These are phyloP conservation scores for Semotilus atromaculatus DNA, from an alignment of 2,797 vertebrate genomes.

Conservation along the genomic window DNA sequence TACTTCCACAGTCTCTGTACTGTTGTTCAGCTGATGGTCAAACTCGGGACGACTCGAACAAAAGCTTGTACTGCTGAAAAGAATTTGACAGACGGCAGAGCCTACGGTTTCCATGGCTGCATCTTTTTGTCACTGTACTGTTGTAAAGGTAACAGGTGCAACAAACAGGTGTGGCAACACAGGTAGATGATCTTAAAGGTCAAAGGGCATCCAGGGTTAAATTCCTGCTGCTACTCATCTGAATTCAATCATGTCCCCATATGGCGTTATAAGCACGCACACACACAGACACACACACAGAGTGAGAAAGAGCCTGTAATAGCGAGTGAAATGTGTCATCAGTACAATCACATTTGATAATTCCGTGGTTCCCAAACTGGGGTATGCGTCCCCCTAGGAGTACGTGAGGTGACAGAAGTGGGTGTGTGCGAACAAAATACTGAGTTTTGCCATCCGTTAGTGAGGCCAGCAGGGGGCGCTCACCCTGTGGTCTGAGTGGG, in stretches of 20 bases:
- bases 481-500: too few species aligned
- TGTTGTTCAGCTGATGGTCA: too few species aligned
- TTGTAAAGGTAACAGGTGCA: slow-evolving; percentile 43
- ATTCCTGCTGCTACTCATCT: slow-evolving; percentile 12
- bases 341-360: background rate
- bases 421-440: too few species aligned
- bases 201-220: slow-evolving; percentile 22
- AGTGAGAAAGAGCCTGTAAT: background rate
- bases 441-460: too few species aligned
- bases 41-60: background rate
- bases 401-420: too few species aligned
- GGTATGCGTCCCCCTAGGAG: too few species aligned
- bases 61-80: background rate
- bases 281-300: background rate
- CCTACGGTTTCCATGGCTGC: slow-evolving; percentile 1
- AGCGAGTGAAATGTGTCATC: background rate
- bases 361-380: background rate
- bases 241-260: background rate
- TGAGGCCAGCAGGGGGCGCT: too few species aligned
- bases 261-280: background rate
- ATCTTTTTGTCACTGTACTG: slow-evolving; percentile 17
- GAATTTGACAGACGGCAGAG: background rate
- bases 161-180: background rate
- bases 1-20: background rate
- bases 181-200: slow-evolving; percentile 1